A percentile compares a stretch with the other conserved stretches of the same genome.
Conservation (phyloP, 2,888 invertebrate species). For the Bruchidius siliquastri region DNA sequence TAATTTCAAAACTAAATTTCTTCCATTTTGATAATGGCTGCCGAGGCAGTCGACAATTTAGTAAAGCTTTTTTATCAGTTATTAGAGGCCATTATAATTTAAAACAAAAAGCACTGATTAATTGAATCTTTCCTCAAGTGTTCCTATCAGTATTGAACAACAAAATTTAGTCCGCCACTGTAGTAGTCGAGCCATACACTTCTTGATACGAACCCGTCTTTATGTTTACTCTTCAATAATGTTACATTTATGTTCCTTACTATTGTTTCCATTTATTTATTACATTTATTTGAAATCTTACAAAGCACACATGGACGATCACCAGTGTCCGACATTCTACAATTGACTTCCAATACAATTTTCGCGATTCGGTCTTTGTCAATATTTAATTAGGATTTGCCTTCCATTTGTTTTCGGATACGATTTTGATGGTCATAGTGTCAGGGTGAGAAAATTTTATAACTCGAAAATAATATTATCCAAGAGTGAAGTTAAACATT, state of each 20-base stretch:
- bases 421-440: too few relatives aligned
- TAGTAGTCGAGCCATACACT: slow-evolving; percentile 3
- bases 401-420: not conserved
- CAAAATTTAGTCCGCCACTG: not conserved
- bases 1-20: too few relatives aligned
- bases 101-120: too few relatives aligned
- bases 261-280: slow-evolving; percentile 14
- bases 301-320: slow-evolving; percentile 7
- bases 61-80: too few relatives aligned
- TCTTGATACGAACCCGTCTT: slow-evolving; percentile 13
- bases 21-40: too few relatives aligned
- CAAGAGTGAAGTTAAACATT: too few relatives aligned
- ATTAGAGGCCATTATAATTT: too few relatives aligned
- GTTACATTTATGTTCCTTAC: slow-evolving; percentile 15
- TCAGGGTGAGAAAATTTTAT: too few relatives aligned
- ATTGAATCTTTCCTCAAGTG: too few relatives aligned
- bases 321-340: slow-evolving; percentile 5
- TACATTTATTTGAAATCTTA: slow-evolving; percentile 7
- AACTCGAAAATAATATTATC: too few relatives aligned
- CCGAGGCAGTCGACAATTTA: too few relatives aligned
- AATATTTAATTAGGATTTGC: not conserved
- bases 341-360: slow-evolving; percentile 1
- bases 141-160: too few relatives aligned
- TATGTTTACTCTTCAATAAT: slow-evolving; percentile 14
- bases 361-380: not conserved